Base-by-base conservation (phyloP, 2,888 invertebrate species). In the Allophyes oxyacanthae region DNA sequence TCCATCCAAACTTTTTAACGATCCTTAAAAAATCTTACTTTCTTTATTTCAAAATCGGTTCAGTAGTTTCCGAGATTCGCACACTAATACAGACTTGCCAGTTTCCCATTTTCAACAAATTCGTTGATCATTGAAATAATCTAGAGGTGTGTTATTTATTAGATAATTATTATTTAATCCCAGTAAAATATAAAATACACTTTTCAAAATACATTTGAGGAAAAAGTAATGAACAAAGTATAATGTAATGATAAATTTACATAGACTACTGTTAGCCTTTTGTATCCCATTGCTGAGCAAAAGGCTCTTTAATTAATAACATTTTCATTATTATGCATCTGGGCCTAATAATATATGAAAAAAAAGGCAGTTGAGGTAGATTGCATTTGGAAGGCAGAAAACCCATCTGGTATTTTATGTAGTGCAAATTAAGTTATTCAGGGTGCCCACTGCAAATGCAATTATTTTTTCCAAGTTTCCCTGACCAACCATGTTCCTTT, bases 51-150 rank as follows among this genome's bases (percentile, higher is more conserved):
- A 30, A 25, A 37, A n/a, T 41, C 14, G 30, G 30, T 6, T 20
- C 14, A 26, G 3, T 6, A 37, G 15, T 26, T 32, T 6, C 30
- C 5, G 33, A 48, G 38, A 57, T 44, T 14, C 9, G 9, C 14
- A 15, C 25, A n/a, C 1, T 30, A 33, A 13, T n/a, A 52, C 28
- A 13, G n/a, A 0, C 14, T 41, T 7, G 4, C 28, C 5, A 32
- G 9, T 10, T 50, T 67, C 37, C 41, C 61, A 54, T 67, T 61
- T 60, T 40, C 13, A 67, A 50, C 49, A 0, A 13, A 46, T 46
- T 54, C 38, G 54, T 54, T 61, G 50, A 37, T 50, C 4, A 33
- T 9, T 30, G 30, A 6, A 13, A 20, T 20, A 6, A n/a, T n/a
- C n/a, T n/a, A n/a, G n/a, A n/a, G 2, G 11, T 15, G 5, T 7